phyloP scores from a whole-genome alignment of 2,797 vertebrate species.

The Cyclopterus lumpus region DNA sequence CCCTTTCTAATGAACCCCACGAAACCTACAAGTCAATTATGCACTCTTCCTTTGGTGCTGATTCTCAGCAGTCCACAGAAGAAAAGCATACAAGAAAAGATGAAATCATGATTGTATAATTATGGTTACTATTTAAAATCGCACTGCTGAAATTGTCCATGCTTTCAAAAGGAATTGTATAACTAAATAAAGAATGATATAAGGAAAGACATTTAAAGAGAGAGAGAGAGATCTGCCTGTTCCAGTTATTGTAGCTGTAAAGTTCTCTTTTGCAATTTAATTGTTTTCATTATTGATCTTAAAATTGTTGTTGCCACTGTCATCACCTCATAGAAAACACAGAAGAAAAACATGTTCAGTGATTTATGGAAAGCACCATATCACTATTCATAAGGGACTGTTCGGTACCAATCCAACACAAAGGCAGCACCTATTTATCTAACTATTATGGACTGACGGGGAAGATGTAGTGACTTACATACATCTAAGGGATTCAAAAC shows the following conservation, averaged over 20 bases:
- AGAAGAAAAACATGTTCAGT: neutral
- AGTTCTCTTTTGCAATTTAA: slow-evolving; percentile 33
- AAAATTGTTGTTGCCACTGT: slow-evolving; percentile 7
- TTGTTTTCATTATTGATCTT: slow-evolving; percentile 18
- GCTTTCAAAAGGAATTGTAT: neutral
- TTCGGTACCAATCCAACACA: neutral
- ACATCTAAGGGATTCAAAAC: neutral
- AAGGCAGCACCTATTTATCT: neutral
- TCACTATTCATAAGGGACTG: neutral
- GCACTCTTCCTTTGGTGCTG: neutral
- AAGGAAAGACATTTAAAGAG: no score
- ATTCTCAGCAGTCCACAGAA: neutral
- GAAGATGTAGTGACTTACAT: neutral
- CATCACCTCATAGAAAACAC: slow-evolving; percentile 16
- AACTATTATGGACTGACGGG: neutral
- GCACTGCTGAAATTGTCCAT: neutral
- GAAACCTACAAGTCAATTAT: neutral
- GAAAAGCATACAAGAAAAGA: neutral
- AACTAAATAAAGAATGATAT: neutral
- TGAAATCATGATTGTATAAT: neutral
- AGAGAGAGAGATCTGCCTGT: neutral
- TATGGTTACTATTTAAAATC: neutral
- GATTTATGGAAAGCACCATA: slow-evolving; percentile 3
- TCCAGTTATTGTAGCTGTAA: slow-evolving; percentile 16
- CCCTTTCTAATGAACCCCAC: neutral